These are phyloP conservation scores for Platycheirus albimanus DNA, from an alignment of 2,888 invertebrate species.

Conservation along the genomic window DNA sequence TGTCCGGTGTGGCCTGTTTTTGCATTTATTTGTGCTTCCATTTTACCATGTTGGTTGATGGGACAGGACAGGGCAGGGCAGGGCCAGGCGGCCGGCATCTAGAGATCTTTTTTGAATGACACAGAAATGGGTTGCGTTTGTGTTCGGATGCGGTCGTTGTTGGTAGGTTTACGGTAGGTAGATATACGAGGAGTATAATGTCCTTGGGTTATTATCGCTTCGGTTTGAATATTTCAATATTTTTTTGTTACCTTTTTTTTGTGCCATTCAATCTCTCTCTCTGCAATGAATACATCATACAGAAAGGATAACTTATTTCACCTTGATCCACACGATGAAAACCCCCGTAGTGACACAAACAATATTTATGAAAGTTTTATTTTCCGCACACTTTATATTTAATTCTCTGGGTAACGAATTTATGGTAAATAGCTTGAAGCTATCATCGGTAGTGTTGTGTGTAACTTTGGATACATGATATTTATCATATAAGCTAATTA, in stretches of 20 bases:
- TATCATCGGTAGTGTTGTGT: not conserved
- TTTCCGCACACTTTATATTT: slow-evolving; percentile 20
- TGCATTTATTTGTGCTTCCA: slow-evolving; percentile 47
- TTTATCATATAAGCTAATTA: slow-evolving; percentile 33
- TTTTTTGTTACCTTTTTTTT: slow-evolving; percentile 28
- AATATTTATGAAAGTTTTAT: slow-evolving; percentile 39
- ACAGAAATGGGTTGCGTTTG: slow-evolving; percentile 15
- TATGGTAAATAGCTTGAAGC: slow-evolving; percentile 48
- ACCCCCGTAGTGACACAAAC: slow-evolving; percentile 22
- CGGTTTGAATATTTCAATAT: slow-evolving; percentile 36
- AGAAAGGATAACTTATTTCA: slow-evolving; percentile 15
- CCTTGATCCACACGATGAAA: slow-evolving; percentile 30
- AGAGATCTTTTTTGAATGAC: slow-evolving; percentile 32
- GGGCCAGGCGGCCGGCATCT: not conserved
- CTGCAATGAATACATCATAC: not conserved
- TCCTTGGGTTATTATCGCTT: slow-evolving; percentile 54
- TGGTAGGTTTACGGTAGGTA: too few species aligned
- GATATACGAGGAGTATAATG: too few species aligned
- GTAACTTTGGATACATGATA: not conserved
- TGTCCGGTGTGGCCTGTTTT: slow-evolving; percentile 65
- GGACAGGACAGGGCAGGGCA: not conserved
- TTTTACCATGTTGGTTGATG: slow-evolving; percentile 1
- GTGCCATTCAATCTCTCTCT: not conserved
- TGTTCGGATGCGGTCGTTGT: slow-evolving; percentile 26
- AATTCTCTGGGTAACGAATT: slow-evolving; percentile 46